Evolutionary conservation across 2,113 vertebrate species (phyloP).

Genomic region (Sterrhoptilus dennistouni): DNA sequence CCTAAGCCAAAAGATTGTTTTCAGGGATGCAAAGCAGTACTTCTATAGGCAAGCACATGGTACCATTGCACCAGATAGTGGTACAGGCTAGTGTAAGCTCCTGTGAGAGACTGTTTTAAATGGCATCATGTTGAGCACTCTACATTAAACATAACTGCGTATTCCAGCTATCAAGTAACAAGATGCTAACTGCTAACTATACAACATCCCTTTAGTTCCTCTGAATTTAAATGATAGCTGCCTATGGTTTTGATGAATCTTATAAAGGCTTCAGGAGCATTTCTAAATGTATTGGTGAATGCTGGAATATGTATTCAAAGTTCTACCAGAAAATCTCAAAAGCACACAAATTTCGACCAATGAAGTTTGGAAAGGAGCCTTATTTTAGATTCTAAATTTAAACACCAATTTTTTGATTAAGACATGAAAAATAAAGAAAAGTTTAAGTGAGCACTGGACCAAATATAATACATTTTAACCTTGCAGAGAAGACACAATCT

Average conservation of each 20-base stretch:
- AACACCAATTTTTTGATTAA: neutral
- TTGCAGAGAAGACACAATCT: neutral
- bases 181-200: neutral
- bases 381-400: neutral
- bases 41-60: neutral
- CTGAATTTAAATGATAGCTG: neutral
- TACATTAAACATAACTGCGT: neutral
- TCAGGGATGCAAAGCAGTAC: neutral
- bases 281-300: neutral
- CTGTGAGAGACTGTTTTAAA: neutral
- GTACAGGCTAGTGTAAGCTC: neutral
- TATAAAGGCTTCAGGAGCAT: neutral
- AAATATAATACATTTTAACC: neutral
- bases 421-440: neutral
- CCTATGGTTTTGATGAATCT: neutral
- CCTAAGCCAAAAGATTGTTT: neutral
- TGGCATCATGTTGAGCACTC: neutral
- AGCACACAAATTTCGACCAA: neutral
- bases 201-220: neutral
- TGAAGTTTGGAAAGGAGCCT: neutral
- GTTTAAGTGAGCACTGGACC: neutral
- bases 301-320: neutral
- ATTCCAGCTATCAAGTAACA: neutral
- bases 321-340: neutral
- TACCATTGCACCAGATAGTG: neutral